Conservation (phyloP, 1,140 invertebrate genomes). For the Forficula auricularia region DNA sequence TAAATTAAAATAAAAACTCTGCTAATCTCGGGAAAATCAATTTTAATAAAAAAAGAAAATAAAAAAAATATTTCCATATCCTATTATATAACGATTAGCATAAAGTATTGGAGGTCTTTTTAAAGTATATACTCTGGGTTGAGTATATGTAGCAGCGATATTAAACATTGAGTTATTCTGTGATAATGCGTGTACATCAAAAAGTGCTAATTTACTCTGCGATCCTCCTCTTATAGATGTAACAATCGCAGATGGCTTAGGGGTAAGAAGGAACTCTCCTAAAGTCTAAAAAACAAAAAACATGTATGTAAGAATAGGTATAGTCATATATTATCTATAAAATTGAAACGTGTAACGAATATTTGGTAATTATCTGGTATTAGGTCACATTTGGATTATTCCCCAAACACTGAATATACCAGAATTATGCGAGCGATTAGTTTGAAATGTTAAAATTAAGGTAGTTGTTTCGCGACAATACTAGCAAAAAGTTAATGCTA, state of each 20-base stretch:
- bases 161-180: conserved; percentile 39
- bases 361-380: too few relatives aligned
- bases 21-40: neutral
- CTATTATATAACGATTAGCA: conserved; percentile 65
- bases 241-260: conserved; percentile 33
- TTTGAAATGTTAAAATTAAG: too few relatives aligned
- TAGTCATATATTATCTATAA: too few relatives aligned
- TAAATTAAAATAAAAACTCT: neutral
- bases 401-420: too few relatives aligned
- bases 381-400: neutral
- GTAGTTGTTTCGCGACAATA: too few relatives aligned
- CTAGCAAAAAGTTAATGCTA: too few relatives aligned
- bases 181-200: conserved; percentile 36
- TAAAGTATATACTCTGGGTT: conserved; percentile 29
- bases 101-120: conserved; percentile 47
- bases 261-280: conserved; percentile 27
- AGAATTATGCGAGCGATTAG: too few relatives aligned
- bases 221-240: conserved; percentile 46
- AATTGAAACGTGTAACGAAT: too few relatives aligned
- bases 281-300: conserved; percentile 14
- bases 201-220: conserved; percentile 43
- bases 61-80: conserved; percentile 24
- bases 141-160: conserved; percentile 36
- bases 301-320: too few relatives aligned
- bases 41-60: neutral